These are phyloP conservation scores for Trichoplusia ni DNA, from an alignment of 1,140 invertebrate genomes.

Conservation along the genomic window DNA sequence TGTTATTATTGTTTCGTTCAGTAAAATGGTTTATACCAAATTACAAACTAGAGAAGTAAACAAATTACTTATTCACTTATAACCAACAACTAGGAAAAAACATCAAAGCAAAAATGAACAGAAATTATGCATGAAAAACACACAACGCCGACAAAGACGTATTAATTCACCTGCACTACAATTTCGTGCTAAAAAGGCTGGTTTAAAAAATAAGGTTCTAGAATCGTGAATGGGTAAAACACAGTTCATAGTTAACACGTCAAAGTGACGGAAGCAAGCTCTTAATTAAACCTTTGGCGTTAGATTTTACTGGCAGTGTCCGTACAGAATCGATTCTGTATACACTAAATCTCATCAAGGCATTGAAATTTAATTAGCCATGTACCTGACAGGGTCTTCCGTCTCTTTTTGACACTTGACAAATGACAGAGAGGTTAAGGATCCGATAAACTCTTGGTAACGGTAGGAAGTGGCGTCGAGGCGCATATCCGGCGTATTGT, in stretches of 20 bases:
- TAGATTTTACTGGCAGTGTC: constrained; percentile 49
- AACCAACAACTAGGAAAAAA: constrained; percentile 10
- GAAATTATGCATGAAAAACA: constrained; percentile 35
- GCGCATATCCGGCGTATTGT: constrained; percentile 55
- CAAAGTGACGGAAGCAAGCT: constrained; percentile 34
- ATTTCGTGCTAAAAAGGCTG: constrained; percentile 23
- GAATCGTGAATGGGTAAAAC: constrained; percentile 36
- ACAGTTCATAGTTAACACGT: constrained; percentile 34
- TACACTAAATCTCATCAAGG: constrained; percentile 51
- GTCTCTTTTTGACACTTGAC: constrained; percentile 27
- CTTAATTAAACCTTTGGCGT: constrained; percentile 53
- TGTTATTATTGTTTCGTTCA: too few species aligned
- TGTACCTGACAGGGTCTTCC: constrained; percentile 48
- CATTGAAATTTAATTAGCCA: constrained; percentile 70
- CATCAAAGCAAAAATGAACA: constrained; percentile 6
- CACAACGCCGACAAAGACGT: constrained; percentile 28
- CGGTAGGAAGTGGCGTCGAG: constrained; percentile 59
- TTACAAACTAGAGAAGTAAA: neutral
- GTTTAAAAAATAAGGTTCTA: constrained; percentile 15
- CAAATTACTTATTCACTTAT: constrained; percentile 3
- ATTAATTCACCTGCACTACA: constrained; percentile 28
- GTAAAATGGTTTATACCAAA: too few species aligned
- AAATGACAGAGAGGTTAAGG: constrained; percentile 40
- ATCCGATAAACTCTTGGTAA: constrained; percentile 39
- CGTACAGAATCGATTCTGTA: constrained; percentile 53